Conservation (phyloP, 2,113 vertebrate genomes). For the Phainopepla nitens region DNA sequence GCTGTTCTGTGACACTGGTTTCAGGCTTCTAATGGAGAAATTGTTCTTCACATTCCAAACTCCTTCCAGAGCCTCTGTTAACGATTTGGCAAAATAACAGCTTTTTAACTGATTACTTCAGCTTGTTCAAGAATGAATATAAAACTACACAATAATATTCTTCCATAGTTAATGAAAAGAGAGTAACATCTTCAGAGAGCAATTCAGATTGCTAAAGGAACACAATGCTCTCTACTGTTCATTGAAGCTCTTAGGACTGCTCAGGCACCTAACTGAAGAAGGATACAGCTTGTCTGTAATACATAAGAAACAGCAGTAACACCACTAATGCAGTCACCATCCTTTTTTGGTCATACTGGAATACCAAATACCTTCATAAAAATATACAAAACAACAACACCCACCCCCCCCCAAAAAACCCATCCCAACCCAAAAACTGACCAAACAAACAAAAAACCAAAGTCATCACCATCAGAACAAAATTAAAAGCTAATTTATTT, state of each 20-base stretch:
- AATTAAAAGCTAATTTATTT: background rate
- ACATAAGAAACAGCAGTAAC: background rate
- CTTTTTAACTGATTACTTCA: background rate
- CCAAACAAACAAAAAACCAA: background rate
- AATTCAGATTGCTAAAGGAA: background rate
- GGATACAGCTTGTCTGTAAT: background rate
- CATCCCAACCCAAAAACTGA: background rate
- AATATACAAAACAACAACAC: background rate
- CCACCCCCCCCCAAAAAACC: accelerated
- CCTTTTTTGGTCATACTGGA: background rate
- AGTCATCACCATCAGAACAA: background rate
- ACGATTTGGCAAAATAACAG: slow-evolving; percentile 43
- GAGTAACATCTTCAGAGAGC: background rate
- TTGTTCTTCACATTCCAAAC: slow-evolving; percentile 68
- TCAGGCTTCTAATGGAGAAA: slow-evolving; percentile 49
- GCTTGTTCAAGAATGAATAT: background rate
- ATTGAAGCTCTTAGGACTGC: background rate
- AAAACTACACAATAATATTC: background rate
- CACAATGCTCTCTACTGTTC: background rate
- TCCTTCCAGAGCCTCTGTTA: slow-evolving; percentile 69
- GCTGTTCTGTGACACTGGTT: slow-evolving; percentile 22
- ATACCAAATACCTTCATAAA: background rate
- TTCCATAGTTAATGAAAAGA: background rate
- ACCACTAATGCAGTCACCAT: background rate
- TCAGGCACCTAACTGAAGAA: background rate